phyloP scores from a whole-genome alignment of 2,888 invertebrate species.

The Sisyra nigra region DNA sequence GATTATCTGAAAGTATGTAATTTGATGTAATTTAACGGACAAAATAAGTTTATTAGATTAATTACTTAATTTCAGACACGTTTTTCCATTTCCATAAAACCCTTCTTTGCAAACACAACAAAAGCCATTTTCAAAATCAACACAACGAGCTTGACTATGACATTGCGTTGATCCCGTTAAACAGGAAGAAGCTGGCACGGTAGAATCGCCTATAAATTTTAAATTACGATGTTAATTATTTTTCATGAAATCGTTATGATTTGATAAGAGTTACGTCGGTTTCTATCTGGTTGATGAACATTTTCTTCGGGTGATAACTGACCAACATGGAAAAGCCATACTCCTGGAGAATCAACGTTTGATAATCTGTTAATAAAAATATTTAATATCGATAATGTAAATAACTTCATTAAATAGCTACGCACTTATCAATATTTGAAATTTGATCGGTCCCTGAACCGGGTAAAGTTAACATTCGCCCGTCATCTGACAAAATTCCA shows the following conservation, averaged over 20 bases:
- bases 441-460: conserved; percentile 89
- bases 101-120: conserved; percentile 80
- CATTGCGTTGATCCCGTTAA: conserved; percentile 56
- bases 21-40: background rate
- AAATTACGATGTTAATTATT: background rate
- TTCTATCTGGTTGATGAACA: conserved; percentile 47
- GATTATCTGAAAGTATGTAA: conserved; percentile 41
- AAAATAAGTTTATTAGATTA: background rate
- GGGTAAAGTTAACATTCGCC: conserved; percentile 53
- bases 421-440: conserved; percentile 59
- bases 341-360: conserved; percentile 70
- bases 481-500: conserved; percentile 77
- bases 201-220: background rate
- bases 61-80: conserved; percentile 63
- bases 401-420: conserved; percentile 7
- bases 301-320: conserved; percentile 41
- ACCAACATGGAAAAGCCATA: conserved; percentile 80
- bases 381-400: background rate
- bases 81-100: conserved; percentile 84
- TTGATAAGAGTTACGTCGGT: conserved; percentile 4
- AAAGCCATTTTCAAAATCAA: conserved; percentile 68
- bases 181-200: conserved; percentile 1
- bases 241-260: background rate
- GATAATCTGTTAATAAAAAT: conserved; percentile 47
- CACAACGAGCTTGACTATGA: conserved; percentile 65